phyloP scores from a whole-genome alignment of 2,888 invertebrate genomes.

The Toxonevra muliebris region DNA sequence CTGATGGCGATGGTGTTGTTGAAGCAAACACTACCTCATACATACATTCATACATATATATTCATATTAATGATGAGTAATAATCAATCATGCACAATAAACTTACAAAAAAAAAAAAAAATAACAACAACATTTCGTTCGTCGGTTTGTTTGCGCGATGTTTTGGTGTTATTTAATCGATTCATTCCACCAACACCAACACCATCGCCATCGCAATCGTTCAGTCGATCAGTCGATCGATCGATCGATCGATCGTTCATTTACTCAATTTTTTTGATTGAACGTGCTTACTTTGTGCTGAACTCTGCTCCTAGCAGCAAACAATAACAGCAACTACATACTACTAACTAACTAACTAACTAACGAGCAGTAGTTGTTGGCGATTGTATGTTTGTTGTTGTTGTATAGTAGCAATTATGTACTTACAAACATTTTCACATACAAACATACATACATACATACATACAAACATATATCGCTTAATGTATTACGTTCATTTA shows the following conservation, averaged over 20 bases:
- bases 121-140: background rate
- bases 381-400: too few species aligned
- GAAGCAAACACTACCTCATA: background rate
- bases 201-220: constrained; percentile 11
- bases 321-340: too few species aligned
- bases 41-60: background rate
- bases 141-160: constrained; percentile 12
- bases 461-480: too few species aligned
- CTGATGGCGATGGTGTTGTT: background rate
- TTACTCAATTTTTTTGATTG: constrained; percentile 39
- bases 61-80: constrained; percentile 5
- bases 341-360: too few species aligned
- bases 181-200: constrained; percentile 12
- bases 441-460: too few species aligned
- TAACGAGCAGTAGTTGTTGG: too few species aligned
- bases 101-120: constrained; percentile 2
- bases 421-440: too few species aligned
- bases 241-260: constrained; percentile 37
- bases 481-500: too few species aligned
- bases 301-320: too few species aligned
- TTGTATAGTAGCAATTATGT: too few species aligned
- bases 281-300: too few species aligned
- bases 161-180: constrained; percentile 1
- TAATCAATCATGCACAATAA: constrained; percentile 7
- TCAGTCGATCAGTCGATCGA: background rate